Percentiles rank a stretch among this genome's conserved stretches.
These are phyloP conservation scores for Heliothis subflexa DNA, from an alignment of 1,140 invertebrate genomes.

Conservation along the genomic window DNA sequence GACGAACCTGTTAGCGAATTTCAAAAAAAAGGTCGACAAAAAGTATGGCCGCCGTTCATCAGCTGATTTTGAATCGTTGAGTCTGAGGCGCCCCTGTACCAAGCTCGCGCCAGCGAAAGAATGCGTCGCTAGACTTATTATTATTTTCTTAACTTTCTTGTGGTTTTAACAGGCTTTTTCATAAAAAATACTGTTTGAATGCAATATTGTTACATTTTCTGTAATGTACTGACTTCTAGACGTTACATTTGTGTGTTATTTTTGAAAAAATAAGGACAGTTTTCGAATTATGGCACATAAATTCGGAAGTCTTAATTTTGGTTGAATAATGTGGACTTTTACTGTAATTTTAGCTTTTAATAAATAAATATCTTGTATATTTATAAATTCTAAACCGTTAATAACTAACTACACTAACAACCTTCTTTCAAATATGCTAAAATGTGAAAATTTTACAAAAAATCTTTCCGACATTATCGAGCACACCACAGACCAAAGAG, in stretches of 20 bases:
- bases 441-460: background rate
- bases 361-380: too few species aligned
- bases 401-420: too few species aligned
- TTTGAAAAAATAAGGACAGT: too few species aligned
- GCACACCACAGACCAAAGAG: background rate
- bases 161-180: background rate
- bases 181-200: background rate
- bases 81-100: constrained; percentile 70
- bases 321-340: too few species aligned
- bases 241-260: too few species aligned
- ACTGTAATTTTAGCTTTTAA: too few species aligned
- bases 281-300: too few species aligned
- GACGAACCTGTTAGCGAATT: constrained; percentile 68
- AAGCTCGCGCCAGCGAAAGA: constrained; percentile 37
- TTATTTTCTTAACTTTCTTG: background rate
- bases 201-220: background rate
- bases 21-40: constrained; percentile 66
- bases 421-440: too few species aligned
- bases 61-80: constrained; percentile 68
- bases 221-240: too few species aligned
- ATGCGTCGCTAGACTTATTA: constrained; percentile 21
- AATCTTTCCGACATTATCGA: background rate
- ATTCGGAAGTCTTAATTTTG: too few species aligned
- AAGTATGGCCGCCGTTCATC: constrained; percentile 57
- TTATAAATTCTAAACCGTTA: too few species aligned